Base-by-base conservation (phyloP, 2,888 invertebrate genomes). In the Lobophora halterata region DNA sequence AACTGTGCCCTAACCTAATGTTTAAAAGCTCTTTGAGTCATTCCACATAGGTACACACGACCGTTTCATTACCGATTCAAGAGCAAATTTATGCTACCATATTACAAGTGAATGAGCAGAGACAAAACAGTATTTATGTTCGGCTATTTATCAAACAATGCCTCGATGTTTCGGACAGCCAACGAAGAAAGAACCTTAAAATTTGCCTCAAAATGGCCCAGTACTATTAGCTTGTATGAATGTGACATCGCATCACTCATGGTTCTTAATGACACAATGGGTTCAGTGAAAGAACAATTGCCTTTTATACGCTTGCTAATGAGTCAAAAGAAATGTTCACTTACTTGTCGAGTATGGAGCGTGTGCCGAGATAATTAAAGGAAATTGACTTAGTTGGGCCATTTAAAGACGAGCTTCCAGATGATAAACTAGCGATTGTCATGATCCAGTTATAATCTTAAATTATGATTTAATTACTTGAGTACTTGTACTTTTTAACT, bases 51-150 rank as follows among this genome's bases (percentile, higher is more conserved):
- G n/a, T n/a, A n/a, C 64, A 67, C 65, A 77, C 65, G 64, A n/a
- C n/a, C 67, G 55, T 60, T 80, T 83, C 78, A 83, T 86, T 79
- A 81, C 59, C 65, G 75, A 85, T 86, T 79, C 85, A 85, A 73
- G 71, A 78, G 74, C 75, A 73, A 83, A 87, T 86, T n/a, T 81
- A 79, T 82, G 87, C 87, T 87, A 86, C 86, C 87, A 85, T 80
- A 86, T 86, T 83, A 85, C 56, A 79, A 69, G 59, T 73, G 76
- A 85, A 86, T 79, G 70, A 65, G 56, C 57, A 70, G 70, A 82
- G 74, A 87, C 87, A 87, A 87, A 80, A 70, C 58, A 59, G 75
- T 87, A 87, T 87, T 87, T 87, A 87, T 87, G 87, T 81, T 81
- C 79, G 71, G 62, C 76, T 52, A 86, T 87, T 85, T 82, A 74